These are phyloP conservation scores for Synaphobranchus kaupii DNA, from an alignment of 2,797 vertebrate genomes.

Conservation along the genomic window DNA sequence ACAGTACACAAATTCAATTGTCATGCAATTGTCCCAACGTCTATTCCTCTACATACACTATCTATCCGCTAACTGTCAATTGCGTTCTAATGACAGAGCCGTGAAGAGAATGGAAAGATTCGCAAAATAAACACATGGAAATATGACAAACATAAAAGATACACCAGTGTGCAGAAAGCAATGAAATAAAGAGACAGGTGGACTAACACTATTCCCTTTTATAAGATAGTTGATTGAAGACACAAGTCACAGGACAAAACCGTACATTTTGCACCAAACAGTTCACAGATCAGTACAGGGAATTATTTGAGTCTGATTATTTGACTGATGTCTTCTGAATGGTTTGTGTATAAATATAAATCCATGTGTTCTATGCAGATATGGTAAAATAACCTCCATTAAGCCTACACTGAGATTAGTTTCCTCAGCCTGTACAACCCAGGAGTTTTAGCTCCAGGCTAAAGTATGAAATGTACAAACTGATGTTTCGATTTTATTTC, in stretches of 20 bases:
- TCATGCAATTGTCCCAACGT: not conserved
- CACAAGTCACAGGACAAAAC: not conserved
- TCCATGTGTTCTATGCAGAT: no score
- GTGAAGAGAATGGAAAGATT: not conserved
- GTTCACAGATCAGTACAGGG: not conserved
- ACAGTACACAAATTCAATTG: not conserved
- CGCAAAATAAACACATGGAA: not conserved
- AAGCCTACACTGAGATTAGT: not conserved
- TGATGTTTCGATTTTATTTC: not conserved
- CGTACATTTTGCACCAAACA: not conserved
- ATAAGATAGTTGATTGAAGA: not conserved
- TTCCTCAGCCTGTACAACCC: not conserved
- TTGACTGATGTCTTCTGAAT: not conserved
- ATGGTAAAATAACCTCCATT: not conserved
- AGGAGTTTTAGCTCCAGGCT: not conserved
- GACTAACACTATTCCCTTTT: not conserved
- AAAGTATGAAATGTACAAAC: not conserved
- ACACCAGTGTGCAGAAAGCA: not conserved
- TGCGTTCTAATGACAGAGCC: not conserved
- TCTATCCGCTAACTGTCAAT: not conserved
- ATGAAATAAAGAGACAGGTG: not conserved
- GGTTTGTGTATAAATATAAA: not conserved
- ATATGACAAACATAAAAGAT: not conserved
- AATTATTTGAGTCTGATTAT: not conserved
- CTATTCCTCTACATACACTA: not conserved